Evolutionary conservation across 2,888 invertebrate species (phyloP).

Genomic region (Ligdia adustata): DNA sequence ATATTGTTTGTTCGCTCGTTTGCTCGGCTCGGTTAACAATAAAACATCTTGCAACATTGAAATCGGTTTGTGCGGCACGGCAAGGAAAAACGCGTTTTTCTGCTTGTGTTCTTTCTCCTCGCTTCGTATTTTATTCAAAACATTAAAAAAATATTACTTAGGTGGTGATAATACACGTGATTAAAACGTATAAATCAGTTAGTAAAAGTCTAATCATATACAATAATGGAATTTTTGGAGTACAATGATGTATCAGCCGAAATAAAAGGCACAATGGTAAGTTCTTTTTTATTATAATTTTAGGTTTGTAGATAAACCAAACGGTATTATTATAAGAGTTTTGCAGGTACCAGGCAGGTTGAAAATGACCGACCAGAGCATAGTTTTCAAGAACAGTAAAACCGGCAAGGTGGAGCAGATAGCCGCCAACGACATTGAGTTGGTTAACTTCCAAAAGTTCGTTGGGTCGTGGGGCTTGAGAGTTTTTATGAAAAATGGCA

Average conservation of each 20-base stretch:
- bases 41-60: too few relatives aligned
- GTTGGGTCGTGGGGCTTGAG: conserved; percentile 96
- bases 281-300: conserved; percentile 33
- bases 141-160: too few relatives aligned
- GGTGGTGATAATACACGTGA: too few relatives aligned
- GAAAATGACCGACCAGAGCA: conserved; percentile 95
- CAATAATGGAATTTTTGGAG: conserved; percentile 92
- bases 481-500: conserved; percentile 95
- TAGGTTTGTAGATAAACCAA: background rate
- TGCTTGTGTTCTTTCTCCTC: too few relatives aligned
- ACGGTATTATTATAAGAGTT: background rate
- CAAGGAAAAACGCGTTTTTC: too few relatives aligned
- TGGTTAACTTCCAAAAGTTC: conserved; percentile 96
- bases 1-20: too few relatives aligned
- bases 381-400: conserved; percentile 97
- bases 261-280: conserved; percentile 94
- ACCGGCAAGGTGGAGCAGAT: conserved; percentile 98
- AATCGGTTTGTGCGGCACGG: too few relatives aligned
- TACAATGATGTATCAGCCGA: conserved; percentile 93
- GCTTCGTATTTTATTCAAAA: too few relatives aligned
- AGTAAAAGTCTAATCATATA: too few relatives aligned
- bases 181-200: too few relatives aligned
- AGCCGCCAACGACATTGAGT: conserved; percentile 91
- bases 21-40: too few relatives aligned
- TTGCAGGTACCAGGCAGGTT: conserved; percentile 94